Evolutionary conservation across 2,797 vertebrate genomes (phyloP), one percentile per base, ranked within the genome.

Genomic region (Phaenicophaeus curvirostris): DNA sequence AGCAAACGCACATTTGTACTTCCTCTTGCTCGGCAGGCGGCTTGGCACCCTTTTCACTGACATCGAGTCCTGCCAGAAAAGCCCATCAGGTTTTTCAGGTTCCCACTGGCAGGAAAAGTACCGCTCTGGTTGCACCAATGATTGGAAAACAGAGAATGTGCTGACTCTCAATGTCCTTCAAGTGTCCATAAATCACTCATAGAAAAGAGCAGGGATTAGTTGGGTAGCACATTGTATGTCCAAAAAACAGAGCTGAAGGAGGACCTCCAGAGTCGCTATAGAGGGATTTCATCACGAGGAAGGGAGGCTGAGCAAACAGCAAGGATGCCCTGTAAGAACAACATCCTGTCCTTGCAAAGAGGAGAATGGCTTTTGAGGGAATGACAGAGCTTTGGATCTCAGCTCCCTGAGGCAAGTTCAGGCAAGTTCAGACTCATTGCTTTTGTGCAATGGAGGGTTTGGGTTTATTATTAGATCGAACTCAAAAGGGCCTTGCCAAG

Each of bases 221-320:
- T 77, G 93, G 79, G 87, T 85, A 95, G 95, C n/a, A 19, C 71
- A 88, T 74, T 96, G 89, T 95, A 77, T 91, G 46, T 48, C 71
- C 85, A 62, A 87, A 87, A 91, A 30, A 11, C 1, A 24, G 93
- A 74, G 89, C 85, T 87, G 95, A 62, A 94, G 93, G 33, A 48
- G 91, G 94, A 97, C 96, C 95, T 95, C 94, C 95, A 96, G 90
- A 90, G 91, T 96, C 2, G 83, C 94, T 95, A 94, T 96, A 96
- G 87, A 97, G 71, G 80, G 93, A 82, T 88, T 89, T 93, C 93
- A 85, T 96, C 95, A 83, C 85, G 72, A 95, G 94, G 94, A 77
- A 88, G 71, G 74, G 77, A 88, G 80, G 55, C 92, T 61, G 89
- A 94, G 92, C 71, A 71, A 95, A 96, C 85, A 94, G 92, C 85